phyloP scores from a whole-genome alignment of 2,888 invertebrate genomes.

The Lacanobia oleracea region DNA sequence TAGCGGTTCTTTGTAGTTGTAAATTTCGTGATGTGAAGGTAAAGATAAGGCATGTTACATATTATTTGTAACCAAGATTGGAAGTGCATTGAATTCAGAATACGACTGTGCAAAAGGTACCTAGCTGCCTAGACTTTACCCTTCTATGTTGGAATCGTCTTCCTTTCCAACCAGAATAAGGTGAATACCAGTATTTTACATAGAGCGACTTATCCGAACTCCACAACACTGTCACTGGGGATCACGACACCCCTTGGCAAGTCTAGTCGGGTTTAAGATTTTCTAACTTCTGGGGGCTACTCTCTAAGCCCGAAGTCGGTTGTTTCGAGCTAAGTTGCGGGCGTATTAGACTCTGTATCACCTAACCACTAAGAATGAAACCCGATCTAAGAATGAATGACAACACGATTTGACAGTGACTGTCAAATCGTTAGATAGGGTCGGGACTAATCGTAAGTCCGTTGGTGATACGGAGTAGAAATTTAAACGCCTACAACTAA shows the following conservation, averaged over 20 bases:
- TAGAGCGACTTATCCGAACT: too few species aligned
- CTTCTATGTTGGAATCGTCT: not conserved
- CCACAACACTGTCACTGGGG: not conserved
- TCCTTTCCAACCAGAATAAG: not conserved
- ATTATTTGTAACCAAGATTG: not conserved
- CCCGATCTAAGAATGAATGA: too few species aligned
- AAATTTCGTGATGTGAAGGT: not conserved
- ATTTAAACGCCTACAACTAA: too few species aligned
- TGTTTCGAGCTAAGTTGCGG: too few species aligned
- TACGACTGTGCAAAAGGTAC: not conserved
- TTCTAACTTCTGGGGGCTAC: not conserved
- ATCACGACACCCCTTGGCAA: not conserved
- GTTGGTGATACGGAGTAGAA: too few species aligned
- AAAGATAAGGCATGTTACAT: not conserved
- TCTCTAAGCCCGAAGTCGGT: too few species aligned
- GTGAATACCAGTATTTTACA: too few species aligned
- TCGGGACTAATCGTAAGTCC: too few species aligned
- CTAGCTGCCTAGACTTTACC: not conserved
- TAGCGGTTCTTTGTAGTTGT: constrained; percentile 2
- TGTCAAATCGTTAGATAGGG: too few species aligned
- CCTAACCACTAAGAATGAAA: too few species aligned
- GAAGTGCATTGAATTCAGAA: not conserved
- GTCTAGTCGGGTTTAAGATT: not conserved
- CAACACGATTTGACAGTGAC: too few species aligned
- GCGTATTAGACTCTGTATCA: too few species aligned